Conservation (phyloP, 2,888 invertebrate genomes). For the Ophraella communa region DNA sequence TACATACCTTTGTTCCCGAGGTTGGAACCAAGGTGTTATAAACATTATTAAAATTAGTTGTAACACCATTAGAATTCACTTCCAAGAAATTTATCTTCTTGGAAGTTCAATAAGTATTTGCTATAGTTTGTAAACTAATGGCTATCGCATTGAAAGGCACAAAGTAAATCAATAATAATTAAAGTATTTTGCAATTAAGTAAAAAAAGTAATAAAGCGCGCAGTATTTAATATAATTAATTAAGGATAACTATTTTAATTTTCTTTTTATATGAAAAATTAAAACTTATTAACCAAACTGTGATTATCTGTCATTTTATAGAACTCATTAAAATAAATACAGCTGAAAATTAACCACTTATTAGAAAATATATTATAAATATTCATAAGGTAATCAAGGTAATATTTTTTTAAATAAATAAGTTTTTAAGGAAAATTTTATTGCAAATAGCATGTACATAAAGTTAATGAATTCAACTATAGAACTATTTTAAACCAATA, state of each 20-base stretch:
- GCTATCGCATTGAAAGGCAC: too few species aligned
- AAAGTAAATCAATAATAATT: not conserved
- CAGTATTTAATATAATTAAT: not conserved
- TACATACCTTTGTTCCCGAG: constrained; percentile 32
- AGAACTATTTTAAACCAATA: too few species aligned
- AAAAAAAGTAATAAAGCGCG: too few species aligned
- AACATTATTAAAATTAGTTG: not conserved
- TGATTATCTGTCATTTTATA: constrained; percentile 17
- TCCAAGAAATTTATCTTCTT: too few species aligned
- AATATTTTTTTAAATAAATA: not conserved
- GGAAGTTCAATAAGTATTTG: too few species aligned
- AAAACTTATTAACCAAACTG: not conserved
- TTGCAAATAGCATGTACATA: not conserved
- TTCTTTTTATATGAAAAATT: not conserved
- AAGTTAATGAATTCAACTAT: not conserved
- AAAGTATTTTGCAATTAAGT: not conserved
- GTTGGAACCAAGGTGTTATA: constrained; percentile 20
- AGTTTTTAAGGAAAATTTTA: not conserved
- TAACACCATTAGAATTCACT: not conserved
- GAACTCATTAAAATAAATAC: constrained; percentile 11
- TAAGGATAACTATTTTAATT: not conserved
- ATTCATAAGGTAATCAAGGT: not conserved
- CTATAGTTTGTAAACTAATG: too few species aligned
- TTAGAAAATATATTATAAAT: not conserved
- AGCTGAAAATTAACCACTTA: constrained; percentile 10